A percentile compares a stretch with the other conserved stretches of the same genome.
Conservation (phyloP, 2,888 invertebrate genomes). For the Leistus spinibarbis region DNA sequence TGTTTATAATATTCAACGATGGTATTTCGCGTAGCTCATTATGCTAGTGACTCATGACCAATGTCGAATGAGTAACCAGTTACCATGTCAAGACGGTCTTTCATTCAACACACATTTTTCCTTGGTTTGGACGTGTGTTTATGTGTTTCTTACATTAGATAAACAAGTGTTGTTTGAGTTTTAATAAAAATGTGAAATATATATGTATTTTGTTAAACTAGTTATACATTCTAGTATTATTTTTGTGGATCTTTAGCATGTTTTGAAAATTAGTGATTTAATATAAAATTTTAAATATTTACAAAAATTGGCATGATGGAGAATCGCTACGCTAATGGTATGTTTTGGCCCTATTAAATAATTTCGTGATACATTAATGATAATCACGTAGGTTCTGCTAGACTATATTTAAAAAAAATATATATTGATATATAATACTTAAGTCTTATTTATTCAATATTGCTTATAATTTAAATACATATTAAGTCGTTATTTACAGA, state of each 20-base stretch:
- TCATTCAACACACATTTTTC: conserved; percentile 6
- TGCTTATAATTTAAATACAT: too few relatives aligned
- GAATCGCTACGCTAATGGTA: not conserved
- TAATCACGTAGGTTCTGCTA: too few relatives aligned
- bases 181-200: not conserved
- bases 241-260: not conserved
- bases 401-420: too few relatives aligned
- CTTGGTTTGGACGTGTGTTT: conserved; percentile 4
- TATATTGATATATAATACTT: too few relatives aligned
- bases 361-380: too few relatives aligned
- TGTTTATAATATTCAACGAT: not conserved
- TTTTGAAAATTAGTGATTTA: not conserved
- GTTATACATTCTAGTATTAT: too few relatives aligned
- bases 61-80: conserved; percentile 37
- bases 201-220: not conserved
- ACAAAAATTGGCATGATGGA: not conserved
- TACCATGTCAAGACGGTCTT: conserved; percentile 15
- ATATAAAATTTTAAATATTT: not conserved
- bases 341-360: not conserved
- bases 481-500: too few relatives aligned
- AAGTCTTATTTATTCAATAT: too few relatives aligned
- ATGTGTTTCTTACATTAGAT: conserved; percentile 14
- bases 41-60: conserved; percentile 25
- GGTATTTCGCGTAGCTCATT: conserved; percentile 34
- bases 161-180: conserved; percentile 8